These are phyloP conservation scores for Coregonus suidteri DNA, from an alignment of 2,797 vertebrate genomes.

Conservation along the genomic window DNA sequence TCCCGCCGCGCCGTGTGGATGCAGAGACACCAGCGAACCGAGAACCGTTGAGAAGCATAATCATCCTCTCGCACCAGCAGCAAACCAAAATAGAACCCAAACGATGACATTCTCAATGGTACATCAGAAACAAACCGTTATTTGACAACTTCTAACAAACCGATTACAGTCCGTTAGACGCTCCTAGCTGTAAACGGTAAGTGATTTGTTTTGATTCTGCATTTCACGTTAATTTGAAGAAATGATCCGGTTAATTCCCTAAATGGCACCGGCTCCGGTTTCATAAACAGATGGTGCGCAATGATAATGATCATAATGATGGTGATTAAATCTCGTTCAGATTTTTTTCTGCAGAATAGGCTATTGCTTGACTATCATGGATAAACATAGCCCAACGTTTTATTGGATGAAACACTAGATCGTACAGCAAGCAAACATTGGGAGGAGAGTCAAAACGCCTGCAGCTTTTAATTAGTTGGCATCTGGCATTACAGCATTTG, in stretches of 20 bases:
- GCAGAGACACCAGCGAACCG: slow-evolving; percentile 56
- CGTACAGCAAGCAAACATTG: not conserved
- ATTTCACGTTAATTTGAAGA: slow-evolving; percentile 27
- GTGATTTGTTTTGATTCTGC: slow-evolving; percentile 41
- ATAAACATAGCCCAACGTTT: not conserved
- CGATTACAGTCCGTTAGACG: slow-evolving; percentile 49
- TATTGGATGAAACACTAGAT: not conserved
- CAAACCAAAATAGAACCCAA: slow-evolving; percentile 51
- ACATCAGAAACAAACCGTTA: slow-evolving; percentile 58
- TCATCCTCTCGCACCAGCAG: slow-evolving; percentile 50
- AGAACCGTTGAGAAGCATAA: slow-evolving; percentile 33
- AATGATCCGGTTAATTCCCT: not conserved
- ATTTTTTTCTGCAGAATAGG: not conserved
- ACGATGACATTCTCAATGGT: slow-evolving; percentile 75
- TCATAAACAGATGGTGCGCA: not conserved
- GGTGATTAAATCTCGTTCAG: not conserved
- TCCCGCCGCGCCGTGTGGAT: slow-evolving; percentile 60
- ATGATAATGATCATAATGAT: not conserved
- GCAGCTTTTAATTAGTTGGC: not conserved
- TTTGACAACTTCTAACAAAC: slow-evolving; percentile 70
- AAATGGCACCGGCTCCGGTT: not conserved
- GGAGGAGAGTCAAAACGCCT: not conserved
- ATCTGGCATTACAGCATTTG: not conserved
- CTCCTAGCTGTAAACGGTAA: slow-evolving; percentile 71
- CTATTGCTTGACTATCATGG: not conserved